Conservation (phyloP, 2,797 vertebrate species). For the Sebastes diaconus region DNA sequence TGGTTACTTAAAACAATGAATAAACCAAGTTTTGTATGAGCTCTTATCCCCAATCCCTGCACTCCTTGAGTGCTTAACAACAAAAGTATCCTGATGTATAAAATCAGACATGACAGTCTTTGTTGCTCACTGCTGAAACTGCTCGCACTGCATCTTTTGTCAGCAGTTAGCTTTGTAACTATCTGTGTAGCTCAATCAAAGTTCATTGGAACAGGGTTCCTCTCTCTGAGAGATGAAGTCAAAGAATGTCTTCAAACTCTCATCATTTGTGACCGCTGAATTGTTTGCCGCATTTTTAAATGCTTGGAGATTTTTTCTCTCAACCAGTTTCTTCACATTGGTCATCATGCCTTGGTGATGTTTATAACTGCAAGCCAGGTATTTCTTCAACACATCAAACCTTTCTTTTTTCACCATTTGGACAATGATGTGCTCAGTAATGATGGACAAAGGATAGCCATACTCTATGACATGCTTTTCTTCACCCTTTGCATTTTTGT, state of each 20-base stretch:
- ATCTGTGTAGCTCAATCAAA: not conserved
- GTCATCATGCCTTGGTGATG: fast-evolving
- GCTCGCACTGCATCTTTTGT: not conserved
- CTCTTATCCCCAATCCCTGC: not conserved
- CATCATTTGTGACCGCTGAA: fast-evolving
- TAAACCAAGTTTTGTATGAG: not conserved
- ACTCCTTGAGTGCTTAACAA: not conserved
- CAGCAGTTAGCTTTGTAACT: not conserved
- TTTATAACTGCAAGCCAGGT: not conserved
- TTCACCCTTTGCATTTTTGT: fast-evolving
- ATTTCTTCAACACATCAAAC: constrained; percentile 23
- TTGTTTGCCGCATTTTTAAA: not conserved
- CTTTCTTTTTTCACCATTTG: not conserved
- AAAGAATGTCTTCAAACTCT: not conserved
- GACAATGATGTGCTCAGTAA: constrained; percentile 17
- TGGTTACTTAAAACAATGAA: not conserved
- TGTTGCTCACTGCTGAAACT: not conserved
- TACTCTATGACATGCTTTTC: not conserved
- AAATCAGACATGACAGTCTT: not conserved
- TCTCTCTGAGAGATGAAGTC: not conserved
- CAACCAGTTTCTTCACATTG: constrained; percentile 23
- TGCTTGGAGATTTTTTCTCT: not conserved
- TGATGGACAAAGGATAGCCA: not conserved
- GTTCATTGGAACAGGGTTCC: constrained; percentile 26
- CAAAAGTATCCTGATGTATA: not conserved